phyloP scores from a whole-genome alignment of 2,888 invertebrate genomes.

The Cantharis flavilabris region DNA sequence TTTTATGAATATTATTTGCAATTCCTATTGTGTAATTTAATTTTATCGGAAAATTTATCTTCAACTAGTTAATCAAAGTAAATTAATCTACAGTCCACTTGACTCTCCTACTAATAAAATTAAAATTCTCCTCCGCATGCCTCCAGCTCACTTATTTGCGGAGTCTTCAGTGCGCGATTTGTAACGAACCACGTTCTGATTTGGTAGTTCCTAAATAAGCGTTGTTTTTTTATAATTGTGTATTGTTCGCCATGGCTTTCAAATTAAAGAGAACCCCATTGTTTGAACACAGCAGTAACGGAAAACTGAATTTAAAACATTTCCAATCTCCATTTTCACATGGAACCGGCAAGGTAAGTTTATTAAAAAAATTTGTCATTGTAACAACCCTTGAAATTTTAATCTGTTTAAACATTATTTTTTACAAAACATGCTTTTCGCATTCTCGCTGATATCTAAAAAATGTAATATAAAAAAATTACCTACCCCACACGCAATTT shows the following conservation, averaged over 20 bases:
- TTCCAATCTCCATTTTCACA: not conserved
- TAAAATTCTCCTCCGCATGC: not conserved
- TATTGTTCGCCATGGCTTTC: not conserved
- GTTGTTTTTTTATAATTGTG: not conserved
- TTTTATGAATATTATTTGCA: not conserved
- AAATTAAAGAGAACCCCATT: not conserved
- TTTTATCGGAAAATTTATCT: not conserved
- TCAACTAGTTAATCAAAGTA: not conserved
- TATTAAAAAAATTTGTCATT: not conserved
- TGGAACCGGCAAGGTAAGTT: not conserved
- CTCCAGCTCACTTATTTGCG: not conserved
- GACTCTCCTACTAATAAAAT: not conserved
- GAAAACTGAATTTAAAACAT: not conserved
- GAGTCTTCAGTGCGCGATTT: not conserved
- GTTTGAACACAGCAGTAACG: not conserved
- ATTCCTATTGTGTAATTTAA: not conserved
- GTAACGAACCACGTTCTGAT: not conserved
- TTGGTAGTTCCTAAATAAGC: not conserved
- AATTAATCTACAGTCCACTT: not conserved
- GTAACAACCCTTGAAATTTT: not conserved
- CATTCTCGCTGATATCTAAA: not conserved
- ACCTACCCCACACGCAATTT: not conserved
- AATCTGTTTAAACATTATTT: not conserved
- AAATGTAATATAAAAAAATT: not conserved
- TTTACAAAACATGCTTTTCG: not conserved